Conservation (phyloP, 1,140 invertebrate species). For the Aphidius gifuensis region DNA sequence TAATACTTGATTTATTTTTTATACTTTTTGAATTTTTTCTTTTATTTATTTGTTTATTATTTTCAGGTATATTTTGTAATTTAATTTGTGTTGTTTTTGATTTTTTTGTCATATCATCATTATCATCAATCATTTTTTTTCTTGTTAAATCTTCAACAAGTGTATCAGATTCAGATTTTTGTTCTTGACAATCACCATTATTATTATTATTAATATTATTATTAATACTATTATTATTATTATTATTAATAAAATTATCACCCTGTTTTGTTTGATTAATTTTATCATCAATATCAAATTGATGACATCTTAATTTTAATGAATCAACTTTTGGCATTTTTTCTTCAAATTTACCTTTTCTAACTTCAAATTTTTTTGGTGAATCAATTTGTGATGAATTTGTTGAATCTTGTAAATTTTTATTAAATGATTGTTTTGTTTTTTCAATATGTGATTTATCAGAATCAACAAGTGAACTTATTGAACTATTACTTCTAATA, state of each 20-base stretch:
- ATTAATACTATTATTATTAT: background rate
- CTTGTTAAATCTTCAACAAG: slow-evolving; percentile 46
- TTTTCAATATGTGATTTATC: slow-evolving; percentile 51
- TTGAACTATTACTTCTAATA: slow-evolving; percentile 52
- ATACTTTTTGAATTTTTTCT: no score
- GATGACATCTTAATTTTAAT: slow-evolving; percentile 35
- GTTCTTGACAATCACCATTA: slow-evolving; percentile 22
- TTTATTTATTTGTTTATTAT: no score
- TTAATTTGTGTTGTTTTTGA: no score
- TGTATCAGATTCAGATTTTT: slow-evolving; percentile 45
- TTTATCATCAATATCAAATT: slow-evolving; percentile 35
- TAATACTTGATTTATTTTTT: no score
- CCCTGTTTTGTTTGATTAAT: slow-evolving; percentile 25
- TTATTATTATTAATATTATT: background rate
- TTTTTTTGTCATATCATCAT: slow-evolving; percentile 5
- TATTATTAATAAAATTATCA: background rate
- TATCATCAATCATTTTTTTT: slow-evolving; percentile 30
- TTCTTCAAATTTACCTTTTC: slow-evolving; percentile 48
- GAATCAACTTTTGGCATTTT: slow-evolving; percentile 48
- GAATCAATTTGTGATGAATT: slow-evolving; percentile 19
- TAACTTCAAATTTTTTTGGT: slow-evolving; percentile 41
- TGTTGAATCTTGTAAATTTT: slow-evolving; percentile 30
- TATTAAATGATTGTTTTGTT: slow-evolving; percentile 31
- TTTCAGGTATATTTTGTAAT: no score
- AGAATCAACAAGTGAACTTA: slow-evolving; percentile 51